Evolutionary conservation across 2,113 vertebrate genomes (phyloP), one percentile per base, ranked within the genome.

Genomic region (Romanogobio albipinnatus): DNA sequence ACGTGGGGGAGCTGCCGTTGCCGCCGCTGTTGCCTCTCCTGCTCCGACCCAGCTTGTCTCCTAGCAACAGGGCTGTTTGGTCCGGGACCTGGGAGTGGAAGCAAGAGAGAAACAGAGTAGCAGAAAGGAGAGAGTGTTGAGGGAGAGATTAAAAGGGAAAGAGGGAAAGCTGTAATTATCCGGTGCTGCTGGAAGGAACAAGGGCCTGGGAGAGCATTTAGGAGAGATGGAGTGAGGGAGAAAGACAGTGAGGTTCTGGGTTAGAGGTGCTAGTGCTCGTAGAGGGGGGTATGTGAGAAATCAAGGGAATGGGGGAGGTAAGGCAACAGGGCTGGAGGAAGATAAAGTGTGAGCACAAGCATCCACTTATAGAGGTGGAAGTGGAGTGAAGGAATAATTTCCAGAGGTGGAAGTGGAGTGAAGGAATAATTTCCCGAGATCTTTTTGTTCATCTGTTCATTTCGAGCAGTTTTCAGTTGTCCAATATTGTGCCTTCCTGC

Each of bases 61-160:
- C 92, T 94, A 94, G 94, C 90, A 91, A 92, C 91, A 88, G 87
- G 85, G 88, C 88, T 90, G 87, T 91, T 92, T 92, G 89, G 87
- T 88, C 88, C 85, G 90, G 90, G 91, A 91, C 87, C 80, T 85
- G 87, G 85, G 74, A 86, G 86, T 87, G 87, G 82, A 86, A 85
- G 73, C 73, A 82, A 85, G 88, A 90, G 87, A 83, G 87, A 86
- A 87, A 89, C 71, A 87, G 62, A 77, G 84, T 83, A 77, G 59
- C 53, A 84, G 86, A 77, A 49, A 81, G 70, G 51, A 79, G 56
- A 59, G 66, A 53, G 79, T 70, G 73, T 56, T 53, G 49, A 39
- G 45, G 49, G 74, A 47, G 59, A 53, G 43, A 68, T 77, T 77
- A 78, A 76, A 53, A 77, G 59, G 45, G 26, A 58, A 84, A 68